Evolutionary conservation across 2,797 vertebrate species (phyloP).

Genomic region (Rhinophrynus dorsalis): DNA sequence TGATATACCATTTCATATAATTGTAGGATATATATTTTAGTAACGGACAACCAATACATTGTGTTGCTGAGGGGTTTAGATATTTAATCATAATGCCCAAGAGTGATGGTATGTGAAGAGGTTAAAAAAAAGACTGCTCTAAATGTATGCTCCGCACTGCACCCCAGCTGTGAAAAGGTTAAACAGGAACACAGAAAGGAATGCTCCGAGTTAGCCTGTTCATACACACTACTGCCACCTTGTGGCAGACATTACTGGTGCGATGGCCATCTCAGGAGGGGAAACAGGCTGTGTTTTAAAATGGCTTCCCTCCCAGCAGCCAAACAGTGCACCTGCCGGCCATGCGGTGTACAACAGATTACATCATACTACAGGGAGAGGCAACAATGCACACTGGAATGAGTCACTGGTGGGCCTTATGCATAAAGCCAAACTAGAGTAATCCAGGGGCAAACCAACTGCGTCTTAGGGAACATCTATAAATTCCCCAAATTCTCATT

Average conservation of each 20-base stretch:
- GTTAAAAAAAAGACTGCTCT: too few species aligned
- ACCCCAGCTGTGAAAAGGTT: slow-evolving; percentile 31
- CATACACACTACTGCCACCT: slow-evolving; percentile 64
- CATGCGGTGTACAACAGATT: not conserved
- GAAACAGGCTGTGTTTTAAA: slow-evolving; percentile 51
- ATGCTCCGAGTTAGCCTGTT: slow-evolving; percentile 39
- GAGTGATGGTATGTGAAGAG: too few species aligned
- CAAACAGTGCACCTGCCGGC: slow-evolving; percentile 11
- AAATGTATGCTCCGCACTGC: not conserved
- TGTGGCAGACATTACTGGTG: slow-evolving; percentile 52
- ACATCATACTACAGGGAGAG: slow-evolving; percentile 2
- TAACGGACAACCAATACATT: too few species aligned
- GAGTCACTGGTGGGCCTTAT: too few species aligned
- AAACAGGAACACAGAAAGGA: slow-evolving; percentile 13
- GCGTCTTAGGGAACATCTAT: too few species aligned
- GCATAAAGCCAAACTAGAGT: too few species aligned
- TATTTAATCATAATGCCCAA: too few species aligned
- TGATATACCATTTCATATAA: too few species aligned
- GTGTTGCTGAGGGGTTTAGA: too few species aligned
- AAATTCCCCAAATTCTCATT: too few species aligned
- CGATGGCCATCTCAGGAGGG: slow-evolving; percentile 39
- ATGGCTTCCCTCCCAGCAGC: slow-evolving; percentile 57
- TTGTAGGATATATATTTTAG: too few species aligned
- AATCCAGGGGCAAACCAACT: too few species aligned
- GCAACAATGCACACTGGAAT: not conserved